Conservation (phyloP, 2,888 invertebrate species). For the Hymenopus coronatus region DNA sequence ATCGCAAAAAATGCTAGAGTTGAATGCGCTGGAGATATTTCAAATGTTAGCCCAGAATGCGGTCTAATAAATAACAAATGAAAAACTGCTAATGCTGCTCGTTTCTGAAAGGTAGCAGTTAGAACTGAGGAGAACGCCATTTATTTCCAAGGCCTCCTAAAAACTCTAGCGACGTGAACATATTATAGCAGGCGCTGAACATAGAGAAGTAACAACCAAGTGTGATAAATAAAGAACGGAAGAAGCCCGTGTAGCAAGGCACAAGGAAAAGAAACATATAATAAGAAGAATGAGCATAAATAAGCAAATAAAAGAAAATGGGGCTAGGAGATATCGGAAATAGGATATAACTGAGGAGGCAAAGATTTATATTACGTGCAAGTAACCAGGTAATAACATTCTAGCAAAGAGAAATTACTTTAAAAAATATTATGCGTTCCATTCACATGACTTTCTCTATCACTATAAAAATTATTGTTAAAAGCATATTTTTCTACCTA, state of each 20-base stretch:
- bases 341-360: neutral
- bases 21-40: neutral
- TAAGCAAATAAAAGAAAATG: neutral
- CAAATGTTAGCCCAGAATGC: neutral
- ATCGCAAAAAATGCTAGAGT: neutral
- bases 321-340: neutral
- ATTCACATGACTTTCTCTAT: no score
- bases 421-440: no score
- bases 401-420: no score
- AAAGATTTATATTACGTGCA: neutral
- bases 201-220: no score
- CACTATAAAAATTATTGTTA: no score
- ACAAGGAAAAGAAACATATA: neutral
- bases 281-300: neutral
- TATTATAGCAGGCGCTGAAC: neutral
- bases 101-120: neutral
- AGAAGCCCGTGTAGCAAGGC: neutral
- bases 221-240: neutral
- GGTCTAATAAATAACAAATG: neutral
- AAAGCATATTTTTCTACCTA: no score
- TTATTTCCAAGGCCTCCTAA: neutral
- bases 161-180: neutral
- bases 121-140: neutral
- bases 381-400: no score
- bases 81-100: neutral